Evolutionary conservation across 2,797 vertebrate species (phyloP).

Genomic region (Pipistrellus kuhlii): DNA sequence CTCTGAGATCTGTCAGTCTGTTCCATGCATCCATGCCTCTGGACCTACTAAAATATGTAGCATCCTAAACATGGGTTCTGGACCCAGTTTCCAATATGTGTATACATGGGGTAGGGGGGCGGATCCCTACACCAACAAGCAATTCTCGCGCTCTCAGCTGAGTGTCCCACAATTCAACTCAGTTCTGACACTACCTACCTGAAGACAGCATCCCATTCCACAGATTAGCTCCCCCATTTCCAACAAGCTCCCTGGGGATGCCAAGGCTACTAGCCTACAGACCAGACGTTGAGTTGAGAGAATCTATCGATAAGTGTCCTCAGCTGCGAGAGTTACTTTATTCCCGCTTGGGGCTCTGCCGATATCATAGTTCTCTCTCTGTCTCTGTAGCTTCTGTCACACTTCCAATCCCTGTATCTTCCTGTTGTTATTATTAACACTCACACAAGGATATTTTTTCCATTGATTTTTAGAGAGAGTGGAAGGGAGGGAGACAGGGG

Average conservation of each 20-base stretch:
- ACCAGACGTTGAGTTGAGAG: neutral
- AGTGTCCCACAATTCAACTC: neutral
- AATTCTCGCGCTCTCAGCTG: neutral
- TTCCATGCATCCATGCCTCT: neutral
- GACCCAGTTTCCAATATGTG: neutral
- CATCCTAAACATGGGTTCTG: neutral
- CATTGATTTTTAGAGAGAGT: neutral
- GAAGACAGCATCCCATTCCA: neutral
- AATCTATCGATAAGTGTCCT: neutral
- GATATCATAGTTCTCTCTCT: neutral
- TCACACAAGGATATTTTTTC: neutral
- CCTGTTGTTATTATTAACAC: neutral
- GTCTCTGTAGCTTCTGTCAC: neutral
- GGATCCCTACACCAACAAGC: neutral
- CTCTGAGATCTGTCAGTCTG: neutral
- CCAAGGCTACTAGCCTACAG: neutral
- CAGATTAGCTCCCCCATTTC: neutral
- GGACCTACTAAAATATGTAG: neutral
- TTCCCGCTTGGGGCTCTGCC: neutral
- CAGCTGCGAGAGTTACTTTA: fast-evolving
- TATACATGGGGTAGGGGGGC: too few species aligned
- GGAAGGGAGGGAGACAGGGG: neutral
- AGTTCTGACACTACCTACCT: neutral
- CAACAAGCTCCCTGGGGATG: neutral
- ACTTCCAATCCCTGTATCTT: neutral